phyloP scores from a whole-genome alignment of 1,140 invertebrate species.

The Caenorhabditis tropicalis region DNA sequence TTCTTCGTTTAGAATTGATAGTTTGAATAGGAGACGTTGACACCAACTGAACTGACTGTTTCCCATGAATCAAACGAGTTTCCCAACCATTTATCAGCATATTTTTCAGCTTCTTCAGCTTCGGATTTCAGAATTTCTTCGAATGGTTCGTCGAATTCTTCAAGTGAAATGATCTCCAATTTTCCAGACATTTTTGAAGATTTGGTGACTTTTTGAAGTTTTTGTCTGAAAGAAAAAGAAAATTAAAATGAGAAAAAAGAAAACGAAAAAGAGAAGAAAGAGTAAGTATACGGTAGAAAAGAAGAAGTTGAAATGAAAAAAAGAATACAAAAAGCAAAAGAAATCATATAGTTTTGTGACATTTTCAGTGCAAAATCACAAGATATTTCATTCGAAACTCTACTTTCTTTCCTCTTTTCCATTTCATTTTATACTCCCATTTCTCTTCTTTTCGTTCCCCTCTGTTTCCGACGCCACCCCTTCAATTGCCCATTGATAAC shows the following conservation, averaged over 20 bases:
- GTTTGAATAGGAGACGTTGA: conserved; percentile 26
- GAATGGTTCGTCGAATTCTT: conserved; percentile 37
- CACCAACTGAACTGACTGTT: conserved; percentile 21
- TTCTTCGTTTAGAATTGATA: conserved; percentile 1
- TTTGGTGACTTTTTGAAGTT: not conserved
- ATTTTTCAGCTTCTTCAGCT: conserved; percentile 46
- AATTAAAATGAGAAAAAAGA: not conserved
- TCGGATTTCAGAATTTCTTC: conserved; percentile 36
- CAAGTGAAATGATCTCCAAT: conserved; percentile 11
- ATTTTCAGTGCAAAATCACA: not conserved
- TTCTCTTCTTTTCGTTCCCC: not conserved
- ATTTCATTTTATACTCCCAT: conserved; percentile 12
- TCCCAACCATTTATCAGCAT: not conserved
- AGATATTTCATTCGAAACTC: not conserved
- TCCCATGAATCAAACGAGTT: conserved; percentile 11
- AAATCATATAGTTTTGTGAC: not conserved
- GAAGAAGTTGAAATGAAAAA: not conserved
- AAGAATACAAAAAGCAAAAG: not conserved
- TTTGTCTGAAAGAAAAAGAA: not conserved
- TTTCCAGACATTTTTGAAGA: conserved; percentile 27
- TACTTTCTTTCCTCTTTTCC: not conserved
- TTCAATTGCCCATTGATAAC: conserved; percentile 8
- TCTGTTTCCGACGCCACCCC: not conserved
- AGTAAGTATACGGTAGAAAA: too few relatives aligned
- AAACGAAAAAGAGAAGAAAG: not conserved